These are phyloP conservation scores for Propithecus deckenii DNA, from an alignment of 2,797 vertebrate genomes.

Conservation along the genomic window DNA sequence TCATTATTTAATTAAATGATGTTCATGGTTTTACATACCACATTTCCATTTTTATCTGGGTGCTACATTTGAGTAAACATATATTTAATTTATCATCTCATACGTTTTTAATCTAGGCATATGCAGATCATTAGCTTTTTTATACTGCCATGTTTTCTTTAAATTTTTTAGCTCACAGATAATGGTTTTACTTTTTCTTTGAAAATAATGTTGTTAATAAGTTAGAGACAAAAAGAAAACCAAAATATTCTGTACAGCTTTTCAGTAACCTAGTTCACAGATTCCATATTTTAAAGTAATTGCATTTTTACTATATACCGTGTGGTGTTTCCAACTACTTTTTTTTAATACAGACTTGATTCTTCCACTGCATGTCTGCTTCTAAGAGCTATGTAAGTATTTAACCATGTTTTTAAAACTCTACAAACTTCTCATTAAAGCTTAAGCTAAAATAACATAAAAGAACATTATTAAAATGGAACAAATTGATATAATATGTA, in stretches of 20 bases:
- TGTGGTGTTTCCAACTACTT: slow-evolving; percentile 38
- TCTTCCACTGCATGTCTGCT: neutral
- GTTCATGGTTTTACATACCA: slow-evolving; percentile 63
- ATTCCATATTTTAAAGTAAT: slow-evolving; percentile 42
- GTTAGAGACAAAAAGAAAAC: slow-evolving; percentile 9
- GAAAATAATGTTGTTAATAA: slow-evolving; percentile 10
- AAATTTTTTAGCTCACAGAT: neutral
- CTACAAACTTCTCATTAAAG: slow-evolving; percentile 51
- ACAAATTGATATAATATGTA: slow-evolving; percentile 30
- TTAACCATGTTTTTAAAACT: slow-evolving; percentile 45
- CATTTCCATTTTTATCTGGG: slow-evolving; percentile 60
- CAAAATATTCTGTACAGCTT: slow-evolving; percentile 40
- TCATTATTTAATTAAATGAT: slow-evolving; percentile 81
- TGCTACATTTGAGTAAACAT: slow-evolving; percentile 61
- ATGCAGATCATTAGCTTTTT: slow-evolving; percentile 43
- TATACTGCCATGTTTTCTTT: neutral
- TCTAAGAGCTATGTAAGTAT: slow-evolving; percentile 33
- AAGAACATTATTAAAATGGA: slow-evolving; percentile 60
- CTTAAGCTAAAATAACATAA: slow-evolving; percentile 22
- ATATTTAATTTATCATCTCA: slow-evolving; percentile 46
- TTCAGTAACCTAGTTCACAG: slow-evolving; percentile 30
- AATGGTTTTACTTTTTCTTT: slow-evolving; percentile 11
- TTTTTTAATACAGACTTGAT: slow-evolving; percentile 29
- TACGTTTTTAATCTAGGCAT: slow-evolving; percentile 47
- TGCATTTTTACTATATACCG: neutral